Percentiles rank a stretch among this genome's conserved stretches.
Evolutionary conservation across 2,888 invertebrate species (phyloP).

Genomic region (Cylindroiulus punctatus): DNA sequence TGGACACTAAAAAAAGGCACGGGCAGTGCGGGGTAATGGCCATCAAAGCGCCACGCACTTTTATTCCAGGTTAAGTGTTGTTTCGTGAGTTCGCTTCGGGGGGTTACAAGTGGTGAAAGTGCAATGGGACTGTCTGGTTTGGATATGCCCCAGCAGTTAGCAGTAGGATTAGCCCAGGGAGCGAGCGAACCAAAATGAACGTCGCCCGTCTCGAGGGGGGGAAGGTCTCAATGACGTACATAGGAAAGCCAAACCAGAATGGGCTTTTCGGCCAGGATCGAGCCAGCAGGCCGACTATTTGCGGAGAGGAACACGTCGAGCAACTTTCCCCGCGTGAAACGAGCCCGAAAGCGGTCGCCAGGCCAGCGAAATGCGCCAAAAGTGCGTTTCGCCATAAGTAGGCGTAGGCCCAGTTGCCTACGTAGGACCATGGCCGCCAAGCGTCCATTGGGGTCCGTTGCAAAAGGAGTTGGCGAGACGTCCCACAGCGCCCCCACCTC

Average conservation of each 20-base stretch:
- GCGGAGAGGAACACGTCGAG: neutral
- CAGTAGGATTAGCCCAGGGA: slow-evolving; percentile 31
- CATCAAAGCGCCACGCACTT: slow-evolving; percentile 30
- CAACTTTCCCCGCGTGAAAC: neutral
- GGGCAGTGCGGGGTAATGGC: neutral
- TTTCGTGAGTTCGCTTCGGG: slow-evolving; percentile 41
- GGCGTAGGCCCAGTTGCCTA: slow-evolving; percentile 52
- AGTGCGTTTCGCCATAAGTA: slow-evolving; percentile 46
- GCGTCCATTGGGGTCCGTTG: slow-evolving; percentile 48
- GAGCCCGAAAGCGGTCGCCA: neutral
- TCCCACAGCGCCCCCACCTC: slow-evolving; percentile 23
- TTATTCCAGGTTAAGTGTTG: slow-evolving; percentile 45
- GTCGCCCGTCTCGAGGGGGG: slow-evolving; percentile 51
- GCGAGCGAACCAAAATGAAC: slow-evolving; percentile 44
- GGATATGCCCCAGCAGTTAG: slow-evolving; percentile 52
- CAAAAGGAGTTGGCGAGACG: slow-evolving; percentile 33
- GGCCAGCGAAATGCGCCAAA: neutral
- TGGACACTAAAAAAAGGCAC: slow-evolving; percentile 3
- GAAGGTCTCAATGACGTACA: slow-evolving; percentile 52
- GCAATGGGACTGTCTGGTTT: slow-evolving; percentile 49
- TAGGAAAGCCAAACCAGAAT: slow-evolving; percentile 28
- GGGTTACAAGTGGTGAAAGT: slow-evolving; percentile 45
- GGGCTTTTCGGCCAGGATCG: slow-evolving; percentile 15
- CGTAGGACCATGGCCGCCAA: slow-evolving; percentile 51
- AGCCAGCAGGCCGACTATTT: neutral